Evolutionary conservation across 2,113 vertebrate species (phyloP), one percentile per base, ranked within the genome.

Genomic region (Sylvilagus bachmani): DNA sequence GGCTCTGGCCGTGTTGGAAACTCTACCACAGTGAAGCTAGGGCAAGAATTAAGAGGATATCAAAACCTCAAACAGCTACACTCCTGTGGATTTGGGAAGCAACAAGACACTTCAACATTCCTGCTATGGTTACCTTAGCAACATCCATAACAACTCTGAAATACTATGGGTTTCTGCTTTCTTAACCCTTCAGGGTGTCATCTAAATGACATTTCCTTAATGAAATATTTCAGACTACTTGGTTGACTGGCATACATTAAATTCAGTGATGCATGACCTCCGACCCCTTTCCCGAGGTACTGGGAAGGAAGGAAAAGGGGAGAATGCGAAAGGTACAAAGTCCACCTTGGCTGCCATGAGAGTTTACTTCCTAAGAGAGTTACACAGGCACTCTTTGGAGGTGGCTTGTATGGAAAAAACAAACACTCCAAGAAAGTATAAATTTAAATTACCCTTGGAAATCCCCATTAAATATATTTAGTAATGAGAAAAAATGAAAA

Each of bases 61-160:
- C 91, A 97, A 98, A 97, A 95, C 92, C 89, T 91, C 95, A 97
- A 97, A 98, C 97, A 96, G 96, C 97, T 98, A 95, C 97, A 90
- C 95, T 96, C 94, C 92, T 96, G 97, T 97, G 96, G 96, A 93
- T 98, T 96, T 97, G 95, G 91, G 96, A 93, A 98, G 98, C 98
- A 98, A 98, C 97, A 98, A 97, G 96, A 97, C 97, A 97, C 98
- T 98, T 98, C 97, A 98, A 98, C 98, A 98, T 99, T 99, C 98
- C 98, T 97, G 87, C 92, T 97, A 90, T 93, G 53, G 98, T 99
- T 99, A 97, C 99, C 98, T 97, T 97, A 98, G 98, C 97, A 99
- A 99, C 98, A 1, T 95, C 96, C 97, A 98, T 98, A 98, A 98
- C 98, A 98, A 97, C 95, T 97, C 97, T 93, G 90, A 96, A 97